Percentiles rank a stretch among this genome's conserved stretches.
phyloP scores from a whole-genome alignment of 2,113 vertebrate genomes.

The Xiphias gladius region DNA sequence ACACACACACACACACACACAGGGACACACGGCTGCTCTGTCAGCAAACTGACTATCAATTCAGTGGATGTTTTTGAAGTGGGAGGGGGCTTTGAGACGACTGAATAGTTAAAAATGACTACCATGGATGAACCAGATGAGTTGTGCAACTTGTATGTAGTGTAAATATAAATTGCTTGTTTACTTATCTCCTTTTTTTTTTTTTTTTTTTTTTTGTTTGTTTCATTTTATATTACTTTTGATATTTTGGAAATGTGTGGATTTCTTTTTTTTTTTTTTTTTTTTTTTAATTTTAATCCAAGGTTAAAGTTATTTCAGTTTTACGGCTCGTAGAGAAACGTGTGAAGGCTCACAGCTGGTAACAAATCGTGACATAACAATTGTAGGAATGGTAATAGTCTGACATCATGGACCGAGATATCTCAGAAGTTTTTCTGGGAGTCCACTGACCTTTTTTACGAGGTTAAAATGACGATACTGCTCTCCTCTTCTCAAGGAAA shows the following conservation, averaged over 20 bases:
- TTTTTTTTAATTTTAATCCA: constrained; percentile 40
- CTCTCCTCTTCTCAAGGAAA: constrained; percentile 81
- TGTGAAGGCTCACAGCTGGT: constrained; percentile 58
- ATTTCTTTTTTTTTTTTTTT: constrained; percentile 33
- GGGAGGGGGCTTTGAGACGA: constrained; percentile 21
- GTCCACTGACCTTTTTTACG: constrained; percentile 74
- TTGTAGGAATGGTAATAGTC: constrained; percentile 66
- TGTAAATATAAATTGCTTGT: constrained; percentile 99
- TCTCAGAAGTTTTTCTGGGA: constrained; percentile 66
- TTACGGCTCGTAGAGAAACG: constrained; percentile 52
- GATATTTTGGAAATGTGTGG: constrained; percentile 77
- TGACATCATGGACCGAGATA: constrained; percentile 61
- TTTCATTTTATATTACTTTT: constrained; percentile 82
- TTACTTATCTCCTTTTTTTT: constrained; percentile 87
- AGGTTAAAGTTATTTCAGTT: constrained; percentile 62
- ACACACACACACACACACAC: constrained; percentile 22
- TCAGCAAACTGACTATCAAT: constrained; percentile 58
- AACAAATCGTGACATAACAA: constrained; percentile 59
- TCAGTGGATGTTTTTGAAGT: constrained; percentile 51
- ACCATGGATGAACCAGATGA: constrained; percentile 80
- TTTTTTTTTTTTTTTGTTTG: constrained; percentile 77
- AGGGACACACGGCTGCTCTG: constrained; percentile 21
- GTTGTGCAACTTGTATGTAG: constrained; percentile 89
- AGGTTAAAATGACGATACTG: constrained; percentile 68
- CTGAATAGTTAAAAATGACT: constrained; percentile 56